Base-by-base conservation (phyloP, 2,888 invertebrate genomes). In the Lasioglossum figueresi region DNA sequence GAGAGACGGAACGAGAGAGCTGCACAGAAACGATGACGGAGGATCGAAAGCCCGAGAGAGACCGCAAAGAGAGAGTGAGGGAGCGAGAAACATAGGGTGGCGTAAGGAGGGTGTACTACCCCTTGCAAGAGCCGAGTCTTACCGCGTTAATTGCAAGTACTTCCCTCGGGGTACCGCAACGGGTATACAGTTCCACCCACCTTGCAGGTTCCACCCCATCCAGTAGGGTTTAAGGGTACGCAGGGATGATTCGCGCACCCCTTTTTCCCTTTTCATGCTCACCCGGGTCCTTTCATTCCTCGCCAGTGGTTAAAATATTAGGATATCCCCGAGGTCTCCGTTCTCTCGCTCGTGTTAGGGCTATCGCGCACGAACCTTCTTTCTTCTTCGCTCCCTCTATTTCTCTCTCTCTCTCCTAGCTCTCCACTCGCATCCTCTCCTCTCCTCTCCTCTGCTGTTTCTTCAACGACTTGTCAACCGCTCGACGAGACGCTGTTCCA, bases 101-200 rank as follows among this genome's bases (percentile, higher is more conserved):
- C 23, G 76, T 85, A 86, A 87, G 84, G 82, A 80, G 82, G 78
- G 82, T 83, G 80, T 77, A 80, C 83, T 76, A 82, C 86, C 91
- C 87, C 84, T 89, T 85, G 89, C 88, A 80, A 88, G 84, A 88
- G 88, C 82, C 84, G 90, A 92, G 91, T 92, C 93, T 93, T 92
- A 92, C 92, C 90, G 91, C 91, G 93, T 93, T 93, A 93, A 93
- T 93, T 93, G 92, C 92, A 90, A 93, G 93, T 93, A 93, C 93
- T 93, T 91, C 91, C 91, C 92, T 89, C 87, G 89, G 92, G 93
- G 92, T 89, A 90, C 91, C 91, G 91, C 92, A 92, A 89, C 90
- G 86, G 85, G 87, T 83, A 84, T 84, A 88, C 83, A 83, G 84
- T 84, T 84, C 87, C 86, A 88, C 82, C 88, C 82, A 78, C 80